phyloP scores from a whole-genome alignment of 2,797 vertebrate species.

The Megalops cyprinoides region DNA sequence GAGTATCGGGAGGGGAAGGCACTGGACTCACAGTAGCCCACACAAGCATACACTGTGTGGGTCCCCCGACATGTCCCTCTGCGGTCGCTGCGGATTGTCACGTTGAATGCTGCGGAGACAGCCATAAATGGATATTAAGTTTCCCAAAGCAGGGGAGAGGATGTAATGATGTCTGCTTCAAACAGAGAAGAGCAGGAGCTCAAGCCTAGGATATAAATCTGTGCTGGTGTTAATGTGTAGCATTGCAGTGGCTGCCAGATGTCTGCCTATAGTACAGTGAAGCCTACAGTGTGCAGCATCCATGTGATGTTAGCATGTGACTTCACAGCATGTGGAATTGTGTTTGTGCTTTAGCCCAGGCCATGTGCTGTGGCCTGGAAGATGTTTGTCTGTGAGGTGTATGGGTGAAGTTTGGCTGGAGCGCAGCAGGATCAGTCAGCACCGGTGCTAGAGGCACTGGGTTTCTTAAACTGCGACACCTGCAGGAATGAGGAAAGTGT shows the following conservation, averaged over 20 bases:
- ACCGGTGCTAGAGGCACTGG: too few relatives aligned
- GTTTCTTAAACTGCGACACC: too few relatives aligned
- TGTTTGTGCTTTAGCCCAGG: too few relatives aligned
- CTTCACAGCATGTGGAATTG: not conserved
- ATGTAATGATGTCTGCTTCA: too few relatives aligned
- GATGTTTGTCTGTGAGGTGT: too few relatives aligned
- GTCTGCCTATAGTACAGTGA: too few relatives aligned
- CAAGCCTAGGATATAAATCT: too few relatives aligned
- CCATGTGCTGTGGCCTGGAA: slow-evolving; percentile 1
- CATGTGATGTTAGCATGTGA: not conserved
- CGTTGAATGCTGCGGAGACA: slow-evolving; percentile 77
- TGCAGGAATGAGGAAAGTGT: too few relatives aligned
- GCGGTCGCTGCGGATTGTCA: slow-evolving; percentile 83
- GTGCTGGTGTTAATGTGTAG: too few relatives aligned
- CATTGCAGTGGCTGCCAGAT: too few relatives aligned
- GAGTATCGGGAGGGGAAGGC: slow-evolving; percentile 89
- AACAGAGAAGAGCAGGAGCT: not conserved
- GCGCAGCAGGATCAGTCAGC: too few relatives aligned
- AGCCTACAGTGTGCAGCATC: not conserved
- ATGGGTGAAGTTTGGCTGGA: too few relatives aligned
- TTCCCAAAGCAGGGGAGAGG: not conserved
- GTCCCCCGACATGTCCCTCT: slow-evolving; percentile 80
- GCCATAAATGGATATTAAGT: not conserved
- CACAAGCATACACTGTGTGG: slow-evolving; percentile 82
- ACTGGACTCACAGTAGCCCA: slow-evolving; percentile 89